A percentile compares a stretch with the other conserved stretches of the same genome.
These are phyloP conservation scores for Thera britannica DNA, from an alignment of 2,888 invertebrate genomes.

Conservation along the genomic window DNA sequence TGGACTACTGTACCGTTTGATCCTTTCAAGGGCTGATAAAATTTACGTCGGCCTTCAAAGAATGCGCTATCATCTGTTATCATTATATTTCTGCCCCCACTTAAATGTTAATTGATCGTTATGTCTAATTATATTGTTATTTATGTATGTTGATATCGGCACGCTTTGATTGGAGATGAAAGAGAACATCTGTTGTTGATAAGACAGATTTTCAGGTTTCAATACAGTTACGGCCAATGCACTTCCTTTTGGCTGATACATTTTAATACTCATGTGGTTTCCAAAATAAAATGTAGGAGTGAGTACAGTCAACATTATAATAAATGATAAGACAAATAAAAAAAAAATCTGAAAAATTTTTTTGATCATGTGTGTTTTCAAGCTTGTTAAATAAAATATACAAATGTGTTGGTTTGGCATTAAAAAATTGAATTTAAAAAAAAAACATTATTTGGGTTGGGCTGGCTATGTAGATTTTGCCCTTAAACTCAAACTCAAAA, in stretches of 20 bases:
- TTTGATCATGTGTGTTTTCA: no score
- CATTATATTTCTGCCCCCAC: constrained; percentile 48
- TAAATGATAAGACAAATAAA: no score
- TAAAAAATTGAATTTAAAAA: no score
- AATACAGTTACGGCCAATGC: not conserved
- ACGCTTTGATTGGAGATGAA: constrained; percentile 59
- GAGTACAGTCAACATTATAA: no score
- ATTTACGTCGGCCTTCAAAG: constrained; percentile 34
- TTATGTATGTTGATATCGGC: constrained; percentile 68
- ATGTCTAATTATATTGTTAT: constrained; percentile 69
- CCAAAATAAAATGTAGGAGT: not conserved
- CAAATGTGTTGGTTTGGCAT: no score
- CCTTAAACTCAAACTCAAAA: no score
- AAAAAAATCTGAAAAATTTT: no score
- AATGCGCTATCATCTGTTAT: constrained; percentile 36
- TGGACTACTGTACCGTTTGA: not conserved
- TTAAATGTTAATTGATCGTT: constrained; percentile 61
- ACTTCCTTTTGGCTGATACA: not conserved
- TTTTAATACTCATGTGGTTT: not conserved
- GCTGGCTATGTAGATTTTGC: no score
- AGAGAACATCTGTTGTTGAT: constrained; percentile 36
- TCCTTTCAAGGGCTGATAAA: constrained; percentile 25
- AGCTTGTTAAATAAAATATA: no score
- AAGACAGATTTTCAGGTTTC: constrained; percentile 26
- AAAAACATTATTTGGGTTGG: no score